These are phyloP conservation scores for Allobates femoralis DNA, from an alignment of 2,797 vertebrate genomes.

Conservation along the genomic window DNA sequence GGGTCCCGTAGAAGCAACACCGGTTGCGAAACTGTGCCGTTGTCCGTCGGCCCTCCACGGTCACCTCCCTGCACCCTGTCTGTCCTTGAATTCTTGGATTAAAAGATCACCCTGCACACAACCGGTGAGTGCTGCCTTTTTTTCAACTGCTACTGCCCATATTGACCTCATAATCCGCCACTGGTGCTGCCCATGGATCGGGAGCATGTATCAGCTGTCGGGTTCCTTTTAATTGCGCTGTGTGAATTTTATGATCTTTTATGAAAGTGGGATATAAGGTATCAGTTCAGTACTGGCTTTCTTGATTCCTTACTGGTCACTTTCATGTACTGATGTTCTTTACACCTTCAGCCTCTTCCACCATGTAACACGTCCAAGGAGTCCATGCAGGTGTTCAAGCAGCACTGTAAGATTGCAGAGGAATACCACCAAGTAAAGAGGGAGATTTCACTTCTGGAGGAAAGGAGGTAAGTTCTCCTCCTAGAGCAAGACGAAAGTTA, in stretches of 20 bases:
- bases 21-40: no score
- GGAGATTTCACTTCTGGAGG: slow-evolving; percentile 90
- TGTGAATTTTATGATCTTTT: background rate
- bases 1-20: no score
- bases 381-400: slow-evolving; percentile 92
- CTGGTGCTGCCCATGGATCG: no score
- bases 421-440: slow-evolving; percentile 95
- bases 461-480: slow-evolving; percentile 85
- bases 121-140: no score
- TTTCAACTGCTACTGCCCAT: no score
- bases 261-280: background rate
- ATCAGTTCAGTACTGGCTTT: background rate
- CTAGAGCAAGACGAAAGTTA: background rate
- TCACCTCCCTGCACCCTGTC: no score
- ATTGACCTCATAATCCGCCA: no score
- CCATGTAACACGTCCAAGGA: slow-evolving; percentile 89
- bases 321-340: slow-evolving; percentile 5
- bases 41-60: no score
- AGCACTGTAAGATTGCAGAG: slow-evolving; percentile 95
- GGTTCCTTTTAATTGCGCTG: background rate
- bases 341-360: slow-evolving; percentile 83
- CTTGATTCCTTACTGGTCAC: background rate
- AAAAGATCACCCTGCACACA: no score
- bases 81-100: no score
- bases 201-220: no score